phyloP scores from a whole-genome alignment of 2,888 invertebrate species.

The Brachyptera putata region DNA sequence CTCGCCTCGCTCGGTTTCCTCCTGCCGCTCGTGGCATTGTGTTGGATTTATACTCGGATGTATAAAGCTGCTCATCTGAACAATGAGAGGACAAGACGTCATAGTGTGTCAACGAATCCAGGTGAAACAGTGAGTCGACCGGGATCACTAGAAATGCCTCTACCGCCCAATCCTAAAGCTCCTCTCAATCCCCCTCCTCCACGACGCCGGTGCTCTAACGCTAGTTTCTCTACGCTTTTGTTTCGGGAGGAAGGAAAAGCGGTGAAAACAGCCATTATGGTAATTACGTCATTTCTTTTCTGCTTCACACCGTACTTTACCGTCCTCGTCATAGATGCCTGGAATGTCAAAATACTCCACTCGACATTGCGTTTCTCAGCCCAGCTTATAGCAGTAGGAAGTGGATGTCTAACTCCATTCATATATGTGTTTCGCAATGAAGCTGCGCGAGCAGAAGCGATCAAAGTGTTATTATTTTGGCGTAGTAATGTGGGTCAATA shows the following conservation, averaged over 20 bases:
- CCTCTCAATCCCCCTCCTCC: slow-evolving; percentile 18
- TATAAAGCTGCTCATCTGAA: slow-evolving; percentile 49
- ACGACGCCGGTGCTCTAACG: slow-evolving; percentile 43
- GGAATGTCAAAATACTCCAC: slow-evolving; percentile 34
- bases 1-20: slow-evolving; percentile 47
- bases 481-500: slow-evolving; percentile 31
- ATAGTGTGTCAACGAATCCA: slow-evolving; percentile 43
- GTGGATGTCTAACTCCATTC: slow-evolving; percentile 49
- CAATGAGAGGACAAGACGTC: slow-evolving; percentile 48
- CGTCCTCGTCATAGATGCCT: slow-evolving; percentile 38
- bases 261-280: slow-evolving; percentile 49
- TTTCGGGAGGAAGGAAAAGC: slow-evolving; percentile 51
- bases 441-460: slow-evolving; percentile 42
- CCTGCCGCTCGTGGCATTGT: slow-evolving; percentile 47
- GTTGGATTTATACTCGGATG: slow-evolving; percentile 48
- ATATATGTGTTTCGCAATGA: slow-evolving; percentile 51
- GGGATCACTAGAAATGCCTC: slow-evolving; percentile 29
- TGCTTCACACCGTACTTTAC: slow-evolving; percentile 50
- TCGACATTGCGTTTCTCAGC: slow-evolving; percentile 36
- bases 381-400: slow-evolving; percentile 44
- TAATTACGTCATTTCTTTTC: slow-evolving; percentile 48
- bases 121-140: slow-evolving; percentile 30
- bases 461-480: slow-evolving; percentile 39
- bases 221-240: slow-evolving; percentile 45
- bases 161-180: slow-evolving; percentile 25